These are phyloP conservation scores for Zootermopsis nevadensis DNA, from an alignment of 2,888 invertebrate species.

Conservation along the genomic window DNA sequence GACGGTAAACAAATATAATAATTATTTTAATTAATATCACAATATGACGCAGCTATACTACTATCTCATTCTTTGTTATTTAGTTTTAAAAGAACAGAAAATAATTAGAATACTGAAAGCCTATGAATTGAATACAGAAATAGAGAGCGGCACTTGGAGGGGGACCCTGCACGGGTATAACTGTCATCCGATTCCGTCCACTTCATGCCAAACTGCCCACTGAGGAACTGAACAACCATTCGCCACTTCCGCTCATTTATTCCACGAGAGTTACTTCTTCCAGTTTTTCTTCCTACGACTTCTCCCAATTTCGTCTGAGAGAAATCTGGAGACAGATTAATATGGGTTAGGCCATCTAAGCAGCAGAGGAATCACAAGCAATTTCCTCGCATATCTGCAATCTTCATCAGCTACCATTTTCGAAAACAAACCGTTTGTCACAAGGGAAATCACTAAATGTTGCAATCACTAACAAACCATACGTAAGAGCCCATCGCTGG, in stretches of 20 bases:
- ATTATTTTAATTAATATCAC: no score
- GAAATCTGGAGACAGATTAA: neutral
- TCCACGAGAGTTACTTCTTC: neutral
- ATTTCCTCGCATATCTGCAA: neutral
- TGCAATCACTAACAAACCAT: neutral
- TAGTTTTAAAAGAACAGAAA: no score
- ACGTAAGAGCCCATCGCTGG: no score
- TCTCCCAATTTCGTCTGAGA: neutral
- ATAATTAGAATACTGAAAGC: no score
- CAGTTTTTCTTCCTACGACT: neutral
- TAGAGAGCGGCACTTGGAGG: no score
- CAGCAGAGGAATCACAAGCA: neutral
- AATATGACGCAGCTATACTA: no score
- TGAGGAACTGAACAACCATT: neutral
- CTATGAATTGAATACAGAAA: no score
- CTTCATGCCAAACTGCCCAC: neutral
- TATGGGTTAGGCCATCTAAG: neutral
- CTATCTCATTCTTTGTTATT: no score
- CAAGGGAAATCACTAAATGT: constrained; percentile 1
- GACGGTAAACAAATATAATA: no score
- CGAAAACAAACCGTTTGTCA: neutral
- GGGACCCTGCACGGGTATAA: no score
- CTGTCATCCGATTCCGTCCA: no score
- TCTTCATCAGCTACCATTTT: neutral
- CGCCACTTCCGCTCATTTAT: neutral